A percentile compares a stretch with the other conserved stretches of the same genome.
Evolutionary conservation across 2,888 invertebrate species (phyloP).

Genomic region (Maniola hyperantus): DNA sequence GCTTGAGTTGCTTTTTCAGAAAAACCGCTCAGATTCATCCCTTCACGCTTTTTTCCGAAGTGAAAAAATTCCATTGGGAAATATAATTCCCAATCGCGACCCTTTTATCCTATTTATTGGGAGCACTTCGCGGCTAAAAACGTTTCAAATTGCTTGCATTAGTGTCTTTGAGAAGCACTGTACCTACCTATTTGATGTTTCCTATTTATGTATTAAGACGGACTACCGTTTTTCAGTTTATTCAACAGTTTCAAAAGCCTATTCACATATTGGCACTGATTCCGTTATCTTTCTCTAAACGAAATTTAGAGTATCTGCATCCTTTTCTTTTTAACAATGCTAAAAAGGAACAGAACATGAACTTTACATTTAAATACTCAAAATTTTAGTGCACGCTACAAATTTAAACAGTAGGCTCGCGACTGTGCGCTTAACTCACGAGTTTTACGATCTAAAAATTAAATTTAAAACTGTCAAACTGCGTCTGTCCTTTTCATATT

Average conservation of each 20-base stretch:
- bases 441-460: too few species aligned
- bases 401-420: too few species aligned
- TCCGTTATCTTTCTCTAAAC: too few species aligned
- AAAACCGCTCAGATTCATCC: conserved; percentile 54
- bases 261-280: neutral
- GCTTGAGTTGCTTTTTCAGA: conserved; percentile 35
- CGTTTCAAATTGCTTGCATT: conserved; percentile 43
- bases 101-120: conserved; percentile 56
- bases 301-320: too few species aligned
- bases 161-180: conserved; percentile 21
- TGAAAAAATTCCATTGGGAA: conserved; percentile 68
- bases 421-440: too few species aligned
- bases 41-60: conserved; percentile 55
- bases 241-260: neutral
- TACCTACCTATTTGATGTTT: conserved; percentile 12
- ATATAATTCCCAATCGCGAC: conserved; percentile 64
- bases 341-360: too few species aligned
- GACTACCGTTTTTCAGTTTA: neutral
- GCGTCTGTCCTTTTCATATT: too few species aligned
- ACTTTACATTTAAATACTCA: too few species aligned
- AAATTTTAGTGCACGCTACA: too few species aligned
- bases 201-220: conserved; percentile 14
- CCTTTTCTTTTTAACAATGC: neutral
- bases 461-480: too few species aligned
- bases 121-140: conserved; percentile 46